These are phyloP conservation scores for Pseudomyrmex concolor DNA, from an alignment of 1,140 invertebrate species.

Conservation along the genomic window DNA sequence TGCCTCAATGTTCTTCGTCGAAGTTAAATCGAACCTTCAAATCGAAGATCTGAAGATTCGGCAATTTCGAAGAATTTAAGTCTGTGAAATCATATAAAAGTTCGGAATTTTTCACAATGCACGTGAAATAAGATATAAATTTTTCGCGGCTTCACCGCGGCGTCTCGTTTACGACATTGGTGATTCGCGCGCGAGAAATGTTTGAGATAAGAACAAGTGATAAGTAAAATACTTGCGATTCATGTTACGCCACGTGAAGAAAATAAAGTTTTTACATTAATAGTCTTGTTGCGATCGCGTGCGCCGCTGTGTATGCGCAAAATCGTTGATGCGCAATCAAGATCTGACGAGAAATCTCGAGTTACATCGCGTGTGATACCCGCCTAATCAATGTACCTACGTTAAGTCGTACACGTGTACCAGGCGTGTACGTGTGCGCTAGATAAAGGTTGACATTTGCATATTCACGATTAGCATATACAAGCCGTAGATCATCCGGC, in stretches of 20 bases:
- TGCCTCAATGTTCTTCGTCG: neutral
- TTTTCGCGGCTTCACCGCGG: neutral
- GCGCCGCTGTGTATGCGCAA: slow-evolving; percentile 2
- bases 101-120: neutral
- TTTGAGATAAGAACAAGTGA: neutral
- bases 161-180: neutral
- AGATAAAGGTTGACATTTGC: slow-evolving; percentile 52
- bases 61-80: too few relatives aligned
- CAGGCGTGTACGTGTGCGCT: slow-evolving; percentile 21
- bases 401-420: slow-evolving; percentile 53
- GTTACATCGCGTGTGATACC: slow-evolving; percentile 28
- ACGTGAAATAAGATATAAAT: too few relatives aligned
- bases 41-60: neutral
- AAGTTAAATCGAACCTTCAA: too few relatives aligned
- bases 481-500: slow-evolving; percentile 35
- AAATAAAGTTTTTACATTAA: slow-evolving; percentile 23
- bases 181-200: neutral
- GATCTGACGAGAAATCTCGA: slow-evolving; percentile 48
- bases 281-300: slow-evolving; percentile 28
- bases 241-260: neutral
- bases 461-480: slow-evolving; percentile 53
- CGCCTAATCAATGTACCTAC: slow-evolving; percentile 13
- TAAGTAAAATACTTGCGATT: slow-evolving; percentile 4
- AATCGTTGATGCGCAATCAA: slow-evolving; percentile 50
- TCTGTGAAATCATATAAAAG: too few relatives aligned